These are phyloP conservation scores for Azorinus chamasolen DNA, from an alignment of 2,888 invertebrate genomes.

Conservation along the genomic window DNA sequence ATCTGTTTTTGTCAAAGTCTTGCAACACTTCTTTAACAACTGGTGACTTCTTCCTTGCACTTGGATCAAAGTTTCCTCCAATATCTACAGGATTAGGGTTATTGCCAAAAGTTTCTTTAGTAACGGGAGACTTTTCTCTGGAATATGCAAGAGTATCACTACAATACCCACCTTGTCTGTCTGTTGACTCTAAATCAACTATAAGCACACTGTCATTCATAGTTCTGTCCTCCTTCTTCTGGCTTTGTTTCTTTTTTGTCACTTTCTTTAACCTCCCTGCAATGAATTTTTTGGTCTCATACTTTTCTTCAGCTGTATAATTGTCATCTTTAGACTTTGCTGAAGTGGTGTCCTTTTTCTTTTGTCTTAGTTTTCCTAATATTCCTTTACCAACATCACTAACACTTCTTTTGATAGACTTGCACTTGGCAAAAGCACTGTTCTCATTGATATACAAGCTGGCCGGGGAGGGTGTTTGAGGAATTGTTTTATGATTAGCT, in stretches of 20 bases:
- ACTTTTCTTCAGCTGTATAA: not conserved
- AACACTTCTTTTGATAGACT: slow-evolving; percentile 58
- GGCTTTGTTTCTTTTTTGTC: slow-evolving; percentile 12
- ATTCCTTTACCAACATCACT: slow-evolving; percentile 61
- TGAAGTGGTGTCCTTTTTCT: slow-evolving; percentile 26
- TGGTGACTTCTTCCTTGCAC: slow-evolving; percentile 10
- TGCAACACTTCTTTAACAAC: slow-evolving; percentile 18
- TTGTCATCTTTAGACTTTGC: slow-evolving; percentile 21
- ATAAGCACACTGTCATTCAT: slow-evolving; percentile 21
- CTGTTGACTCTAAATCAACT: slow-evolving; percentile 12
- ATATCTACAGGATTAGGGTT: not conserved
- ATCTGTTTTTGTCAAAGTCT: not conserved
- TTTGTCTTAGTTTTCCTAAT: slow-evolving; percentile 46
- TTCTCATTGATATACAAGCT: slow-evolving; percentile 58
- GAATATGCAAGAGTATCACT: slow-evolving; percentile 14
- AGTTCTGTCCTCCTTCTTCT: slow-evolving; percentile 9
- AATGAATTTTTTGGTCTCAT: slow-evolving; percentile 9
- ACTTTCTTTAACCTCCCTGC: slow-evolving; percentile 25
- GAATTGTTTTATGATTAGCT: slow-evolving; percentile 37
- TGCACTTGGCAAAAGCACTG: slow-evolving; percentile 61
- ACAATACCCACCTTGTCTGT: slow-evolving; percentile 2
- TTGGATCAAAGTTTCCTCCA: not conserved
- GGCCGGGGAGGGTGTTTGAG: slow-evolving; percentile 38
- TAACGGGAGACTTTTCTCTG: not conserved
- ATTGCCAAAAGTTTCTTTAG: not conserved